Evolutionary conservation across 1,140 invertebrate species (phyloP), one percentile per base, ranked within the genome.

Genomic region (Trinorchestia longiramus): DNA sequence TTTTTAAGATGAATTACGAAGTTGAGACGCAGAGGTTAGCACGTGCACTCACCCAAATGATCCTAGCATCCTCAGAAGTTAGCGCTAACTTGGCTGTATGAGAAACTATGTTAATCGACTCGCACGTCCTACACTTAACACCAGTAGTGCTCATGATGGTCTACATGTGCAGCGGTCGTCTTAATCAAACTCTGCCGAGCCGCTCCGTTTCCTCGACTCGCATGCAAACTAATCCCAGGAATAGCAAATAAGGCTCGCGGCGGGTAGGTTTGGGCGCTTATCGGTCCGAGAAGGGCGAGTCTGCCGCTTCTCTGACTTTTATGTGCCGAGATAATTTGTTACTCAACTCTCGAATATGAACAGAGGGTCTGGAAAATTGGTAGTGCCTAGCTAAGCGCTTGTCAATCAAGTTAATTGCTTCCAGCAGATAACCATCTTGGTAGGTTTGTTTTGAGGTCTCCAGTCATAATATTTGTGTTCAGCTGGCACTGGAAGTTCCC

Each of bases 401-500:
- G 92, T 94, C 92, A 94, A 94, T 94, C 92, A 94, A 94, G 8
- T 44, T 94, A 94, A 94, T 94, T 94, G 92, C 92, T 94, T 94
- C 43, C 44, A 45, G 92, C 43, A 44, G 92, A 94, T 94, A 94
- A 94, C 41, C 92, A 94, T 94, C 92, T 43, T 43, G 3, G 92
- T 94, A 45, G 92, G 92, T 94, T 94, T 94, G 92, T 43, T 45
- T 94, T 94, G 92, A 42, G 44, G 92, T 45, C 92, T 94, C 43
- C 92, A 94, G 92, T 94, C 92, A 94, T 45, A 94, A 94, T 94
- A 94, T 94, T 94, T 94, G 92, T 47, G 92, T 47, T 45, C 92
- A 43, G n/a, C 43, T 43, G 41, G 40, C 40, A 43, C 44, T 45
- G 44, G 40, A 94, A 44, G 36, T 47, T 94, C 44, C 40, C 92